These are phyloP conservation scores for Morpho deidamia DNA, from an alignment of 2,888 invertebrate genomes.

Conservation along the genomic window DNA sequence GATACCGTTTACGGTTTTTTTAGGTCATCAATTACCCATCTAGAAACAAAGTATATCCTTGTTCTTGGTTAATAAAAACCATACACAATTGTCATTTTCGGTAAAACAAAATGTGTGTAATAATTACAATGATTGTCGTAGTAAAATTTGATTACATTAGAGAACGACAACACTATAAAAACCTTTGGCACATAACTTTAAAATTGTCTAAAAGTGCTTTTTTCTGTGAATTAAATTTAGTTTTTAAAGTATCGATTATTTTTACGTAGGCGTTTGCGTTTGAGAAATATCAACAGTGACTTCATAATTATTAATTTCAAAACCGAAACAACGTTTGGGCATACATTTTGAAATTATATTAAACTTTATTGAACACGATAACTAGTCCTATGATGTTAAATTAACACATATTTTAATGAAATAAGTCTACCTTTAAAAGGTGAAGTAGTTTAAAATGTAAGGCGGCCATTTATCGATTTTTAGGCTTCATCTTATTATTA, in stretches of 20 bases:
- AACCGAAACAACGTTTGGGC: no score
- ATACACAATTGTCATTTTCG: neutral
- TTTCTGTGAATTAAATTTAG: slow-evolving; percentile 12
- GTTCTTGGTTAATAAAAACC: no score
- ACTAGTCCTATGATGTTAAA: no score
- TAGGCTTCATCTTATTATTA: no score
- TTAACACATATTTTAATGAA: no score
- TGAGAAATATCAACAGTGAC: slow-evolving; percentile 23
- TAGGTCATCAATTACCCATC: neutral
- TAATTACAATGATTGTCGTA: neutral
- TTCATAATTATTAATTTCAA: slow-evolving; percentile 12
- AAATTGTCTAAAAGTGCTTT: slow-evolving; percentile 14
- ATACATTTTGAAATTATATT: no score
- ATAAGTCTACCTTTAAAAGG: no score
- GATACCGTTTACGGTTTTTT: neutral
- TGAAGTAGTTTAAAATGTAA: no score
- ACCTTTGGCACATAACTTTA: slow-evolving; percentile 4
- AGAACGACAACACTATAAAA: slow-evolving; percentile 5
- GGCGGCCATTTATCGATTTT: no score
- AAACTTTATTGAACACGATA: no score
- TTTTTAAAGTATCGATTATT: slow-evolving; percentile 16
- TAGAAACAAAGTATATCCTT: neutral
- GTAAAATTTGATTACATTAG: neutral
- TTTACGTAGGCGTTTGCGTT: slow-evolving; percentile 19
- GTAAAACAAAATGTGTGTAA: neutral